phyloP scores from a whole-genome alignment of 2,797 vertebrate genomes.

The Arremon aurantiirostris region DNA sequence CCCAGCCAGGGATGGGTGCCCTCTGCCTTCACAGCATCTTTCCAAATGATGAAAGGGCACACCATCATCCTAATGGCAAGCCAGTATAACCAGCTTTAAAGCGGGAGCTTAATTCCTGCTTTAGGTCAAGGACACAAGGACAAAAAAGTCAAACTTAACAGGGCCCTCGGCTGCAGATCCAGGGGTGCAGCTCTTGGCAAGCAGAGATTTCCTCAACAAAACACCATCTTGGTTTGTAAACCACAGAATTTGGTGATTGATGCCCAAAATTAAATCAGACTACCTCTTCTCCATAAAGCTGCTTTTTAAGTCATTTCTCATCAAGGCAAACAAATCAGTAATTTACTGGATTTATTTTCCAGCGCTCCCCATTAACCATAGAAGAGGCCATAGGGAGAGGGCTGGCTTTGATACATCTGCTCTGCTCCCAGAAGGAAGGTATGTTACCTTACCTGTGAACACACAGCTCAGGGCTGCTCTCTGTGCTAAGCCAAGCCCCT shows the following conservation, averaged over 20 bases:
- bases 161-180: neutral
- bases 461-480: neutral
- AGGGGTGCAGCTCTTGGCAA: neutral
- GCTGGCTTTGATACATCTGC: rapidly evolving
- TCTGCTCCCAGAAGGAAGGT: neutral
- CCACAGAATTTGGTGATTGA: neutral
- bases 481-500: rapidly evolving
- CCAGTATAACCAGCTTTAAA: neutral
- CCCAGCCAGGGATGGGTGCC: neutral
- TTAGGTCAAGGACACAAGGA: neutral
- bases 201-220: neutral
- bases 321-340: neutral
- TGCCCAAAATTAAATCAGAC: neutral
- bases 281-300: neutral
- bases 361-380: neutral
- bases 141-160: neutral
- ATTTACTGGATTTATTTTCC: neutral
- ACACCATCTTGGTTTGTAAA: neutral
- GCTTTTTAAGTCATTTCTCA: neutral
- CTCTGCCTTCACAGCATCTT: neutral
- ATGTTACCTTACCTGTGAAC: neutral
- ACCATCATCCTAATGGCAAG: neutral
- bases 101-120: neutral
- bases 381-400: neutral
- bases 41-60: neutral